Conservation (phyloP, 2,888 invertebrate genomes). For the Spodoptera picta region DNA sequence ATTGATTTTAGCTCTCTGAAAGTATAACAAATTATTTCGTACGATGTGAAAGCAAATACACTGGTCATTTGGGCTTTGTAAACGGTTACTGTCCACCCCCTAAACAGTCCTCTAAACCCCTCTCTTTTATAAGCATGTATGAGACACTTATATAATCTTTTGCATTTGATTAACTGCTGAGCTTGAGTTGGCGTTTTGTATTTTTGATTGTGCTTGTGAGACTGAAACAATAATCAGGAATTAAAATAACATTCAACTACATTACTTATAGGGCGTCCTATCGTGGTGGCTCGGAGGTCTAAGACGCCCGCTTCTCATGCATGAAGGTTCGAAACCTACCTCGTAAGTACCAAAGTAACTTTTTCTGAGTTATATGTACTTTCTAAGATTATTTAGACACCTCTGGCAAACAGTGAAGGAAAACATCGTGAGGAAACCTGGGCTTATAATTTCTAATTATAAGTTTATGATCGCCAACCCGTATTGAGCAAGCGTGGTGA, state of each 20-base stretch:
- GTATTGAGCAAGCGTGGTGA: too few species aligned
- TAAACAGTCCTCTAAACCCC: constrained; percentile 71
- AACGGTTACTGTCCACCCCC: constrained; percentile 76
- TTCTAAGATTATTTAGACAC: too few species aligned
- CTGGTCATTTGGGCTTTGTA: constrained; percentile 78
- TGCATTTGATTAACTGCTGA: constrained; percentile 66
- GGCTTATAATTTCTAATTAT: too few species aligned
- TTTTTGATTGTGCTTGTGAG: constrained; percentile 64
- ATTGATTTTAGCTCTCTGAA: constrained; percentile 60
- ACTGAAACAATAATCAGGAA: constrained; percentile 63
- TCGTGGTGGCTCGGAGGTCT: too few species aligned
- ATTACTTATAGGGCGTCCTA: too few species aligned
- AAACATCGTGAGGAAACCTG: too few species aligned
- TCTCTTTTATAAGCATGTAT: constrained; percentile 61
- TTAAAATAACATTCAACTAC: neutral
- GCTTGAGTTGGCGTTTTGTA: constrained; percentile 66
- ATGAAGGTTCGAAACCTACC: too few species aligned
- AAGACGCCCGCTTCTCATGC: too few species aligned
- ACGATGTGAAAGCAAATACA: constrained; percentile 74
- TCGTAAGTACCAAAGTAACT: too few species aligned
- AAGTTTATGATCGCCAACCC: too few species aligned
- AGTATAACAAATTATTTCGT: constrained; percentile 73
- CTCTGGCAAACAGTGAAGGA: too few species aligned
- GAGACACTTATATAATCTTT: constrained; percentile 66
- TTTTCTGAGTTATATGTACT: too few species aligned